Conservation (phyloP, 2,888 invertebrate species). For the Tubulanus polymorphus region DNA sequence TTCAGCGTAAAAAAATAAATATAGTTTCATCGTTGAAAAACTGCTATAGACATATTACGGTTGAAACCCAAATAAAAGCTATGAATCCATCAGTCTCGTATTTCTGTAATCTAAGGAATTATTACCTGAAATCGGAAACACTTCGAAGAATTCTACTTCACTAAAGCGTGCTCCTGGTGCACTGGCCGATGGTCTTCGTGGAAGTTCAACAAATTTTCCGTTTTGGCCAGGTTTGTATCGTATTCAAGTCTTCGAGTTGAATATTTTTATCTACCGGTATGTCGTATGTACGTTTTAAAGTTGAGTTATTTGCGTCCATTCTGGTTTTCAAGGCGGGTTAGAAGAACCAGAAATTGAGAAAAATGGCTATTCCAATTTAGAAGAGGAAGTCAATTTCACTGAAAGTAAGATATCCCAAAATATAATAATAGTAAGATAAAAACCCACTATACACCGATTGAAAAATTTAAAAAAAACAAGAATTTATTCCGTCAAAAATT, state of each 20-base stretch:
- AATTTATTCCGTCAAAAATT: too few species aligned
- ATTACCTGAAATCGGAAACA: slow-evolving; percentile 60
- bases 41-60: too few species aligned
- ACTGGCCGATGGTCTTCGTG: slow-evolving; percentile 68
- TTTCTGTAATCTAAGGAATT: slow-evolving; percentile 35
- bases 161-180: slow-evolving; percentile 73
- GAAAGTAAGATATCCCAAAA: too few species aligned
- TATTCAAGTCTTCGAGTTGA: too few species aligned
- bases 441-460: too few species aligned
- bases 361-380: too few species aligned
- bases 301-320: background rate
- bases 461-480: too few species aligned
- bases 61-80: background rate
- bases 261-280: too few species aligned
- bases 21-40: too few species aligned
- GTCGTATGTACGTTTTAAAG: too few species aligned
- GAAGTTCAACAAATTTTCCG: slow-evolving; percentile 75
- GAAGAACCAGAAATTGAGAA: slow-evolving; percentile 38
- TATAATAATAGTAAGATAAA: too few species aligned
- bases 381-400: slow-evolving; percentile 43
- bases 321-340: slow-evolving; percentile 39
- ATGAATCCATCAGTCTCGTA: background rate
- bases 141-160: slow-evolving; percentile 72
- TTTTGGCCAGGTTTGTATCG: slow-evolving; percentile 78
- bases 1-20: background rate